These are phyloP conservation scores for Cheilosia urbana DNA, from an alignment of 2,888 invertebrate species.

Conservation along the genomic window DNA sequence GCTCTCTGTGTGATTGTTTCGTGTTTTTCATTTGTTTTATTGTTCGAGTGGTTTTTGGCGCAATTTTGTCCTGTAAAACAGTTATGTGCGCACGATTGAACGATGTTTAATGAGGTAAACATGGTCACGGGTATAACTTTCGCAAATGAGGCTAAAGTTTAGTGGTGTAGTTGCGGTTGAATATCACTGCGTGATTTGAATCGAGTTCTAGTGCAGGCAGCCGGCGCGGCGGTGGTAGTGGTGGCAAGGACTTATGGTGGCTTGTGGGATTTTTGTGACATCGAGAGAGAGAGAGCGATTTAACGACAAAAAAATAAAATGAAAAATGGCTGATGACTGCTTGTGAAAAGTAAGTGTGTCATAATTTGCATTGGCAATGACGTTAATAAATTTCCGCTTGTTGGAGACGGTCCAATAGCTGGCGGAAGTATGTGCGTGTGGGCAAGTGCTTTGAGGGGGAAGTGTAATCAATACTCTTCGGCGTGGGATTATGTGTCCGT, in stretches of 20 bases:
- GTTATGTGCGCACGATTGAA: slow-evolving; percentile 29
- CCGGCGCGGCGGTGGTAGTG: too few species aligned
- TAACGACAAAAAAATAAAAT: slow-evolving; percentile 2
- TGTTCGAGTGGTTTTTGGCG: slow-evolving; percentile 34
- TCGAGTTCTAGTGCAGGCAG: background rate
- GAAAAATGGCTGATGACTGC: slow-evolving; percentile 53
- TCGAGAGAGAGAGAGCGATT: slow-evolving; percentile 15
- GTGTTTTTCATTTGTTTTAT: slow-evolving; percentile 39
- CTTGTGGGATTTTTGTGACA: slow-evolving; percentile 49
- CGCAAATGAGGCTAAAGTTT: slow-evolving; percentile 28
- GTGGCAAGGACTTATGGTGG: slow-evolving; percentile 26
- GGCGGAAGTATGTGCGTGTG: background rate
- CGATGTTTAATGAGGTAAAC: slow-evolving; percentile 65
- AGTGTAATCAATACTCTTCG: background rate
- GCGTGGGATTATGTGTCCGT: background rate
- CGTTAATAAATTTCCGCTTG: slow-evolving; percentile 47
- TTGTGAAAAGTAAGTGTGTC: slow-evolving; percentile 59
- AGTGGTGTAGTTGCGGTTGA: slow-evolving; percentile 36
- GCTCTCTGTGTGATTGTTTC: background rate
- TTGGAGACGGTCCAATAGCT: slow-evolving; percentile 60
- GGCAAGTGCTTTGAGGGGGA: background rate
- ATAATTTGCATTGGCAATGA: slow-evolving; percentile 59
- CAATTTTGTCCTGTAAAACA: slow-evolving; percentile 13
- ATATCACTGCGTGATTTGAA: slow-evolving; percentile 36
- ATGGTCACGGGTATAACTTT: slow-evolving; percentile 10